These are phyloP conservation scores for Plusia festucae DNA, from an alignment of 2,888 invertebrate species.

Conservation along the genomic window DNA sequence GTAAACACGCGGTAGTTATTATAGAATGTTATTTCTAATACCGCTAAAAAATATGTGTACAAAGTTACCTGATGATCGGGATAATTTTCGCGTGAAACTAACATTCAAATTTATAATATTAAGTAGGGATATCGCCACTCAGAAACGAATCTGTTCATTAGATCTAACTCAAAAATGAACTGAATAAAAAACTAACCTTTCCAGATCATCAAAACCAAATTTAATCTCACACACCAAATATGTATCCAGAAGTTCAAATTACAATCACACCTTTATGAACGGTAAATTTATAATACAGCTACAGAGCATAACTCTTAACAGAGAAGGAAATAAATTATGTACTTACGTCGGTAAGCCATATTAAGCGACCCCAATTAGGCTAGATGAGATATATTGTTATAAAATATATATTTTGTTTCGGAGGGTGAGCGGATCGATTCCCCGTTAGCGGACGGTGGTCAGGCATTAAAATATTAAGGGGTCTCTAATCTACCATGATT, in stretches of 20 bases:
- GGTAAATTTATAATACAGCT: slow-evolving; percentile 66
- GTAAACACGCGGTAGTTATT: no score
- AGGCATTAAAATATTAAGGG: slow-evolving; percentile 89
- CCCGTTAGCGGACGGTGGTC: slow-evolving; percentile 85
- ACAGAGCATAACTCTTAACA: slow-evolving; percentile 73
- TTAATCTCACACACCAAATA: slow-evolving; percentile 38
- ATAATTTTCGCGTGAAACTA: no score
- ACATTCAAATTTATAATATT: no score
- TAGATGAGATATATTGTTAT: slow-evolving; percentile 84
- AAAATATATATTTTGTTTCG: slow-evolving; percentile 82
- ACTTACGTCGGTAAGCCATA: slow-evolving; percentile 89
- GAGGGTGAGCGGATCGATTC: slow-evolving; percentile 81
- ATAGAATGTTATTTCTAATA: no score
- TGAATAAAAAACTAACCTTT: background rate
- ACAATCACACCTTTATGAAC: slow-evolving; percentile 64
- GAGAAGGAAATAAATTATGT: slow-evolving; percentile 86
- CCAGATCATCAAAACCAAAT: slow-evolving; percentile 18
- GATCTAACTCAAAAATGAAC: background rate
- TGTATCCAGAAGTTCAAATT: slow-evolving; percentile 60
- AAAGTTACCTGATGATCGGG: no score
- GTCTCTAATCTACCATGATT: slow-evolving; percentile 87
- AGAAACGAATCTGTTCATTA: background rate
- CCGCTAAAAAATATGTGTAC: no score
- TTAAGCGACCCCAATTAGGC: slow-evolving; percentile 89
- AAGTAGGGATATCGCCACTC: no score